phyloP scores from a whole-genome alignment of 2,888 invertebrate genomes.

The Embidobia sp. region DNA sequence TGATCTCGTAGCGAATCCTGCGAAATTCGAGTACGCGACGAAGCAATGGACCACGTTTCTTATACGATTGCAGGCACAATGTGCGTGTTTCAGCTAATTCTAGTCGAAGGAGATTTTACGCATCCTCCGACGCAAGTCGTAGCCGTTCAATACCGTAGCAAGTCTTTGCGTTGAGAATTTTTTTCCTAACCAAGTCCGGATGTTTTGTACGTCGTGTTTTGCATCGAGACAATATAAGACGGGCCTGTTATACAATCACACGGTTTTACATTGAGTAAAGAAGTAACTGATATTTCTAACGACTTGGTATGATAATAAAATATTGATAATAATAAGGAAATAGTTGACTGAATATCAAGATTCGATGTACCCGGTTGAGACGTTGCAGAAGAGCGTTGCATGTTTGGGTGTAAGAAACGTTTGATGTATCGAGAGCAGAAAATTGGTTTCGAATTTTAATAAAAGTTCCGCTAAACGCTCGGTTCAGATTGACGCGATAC shows the following conservation, averaged over 20 bases:
- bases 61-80: slow-evolving; percentile 67
- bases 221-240: slow-evolving; percentile 60
- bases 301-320: slow-evolving; percentile 49
- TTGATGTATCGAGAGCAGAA: background rate
- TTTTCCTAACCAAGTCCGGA: slow-evolving; percentile 9
- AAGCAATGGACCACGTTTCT: slow-evolving; percentile 78
- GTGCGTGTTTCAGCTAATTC: slow-evolving; percentile 30
- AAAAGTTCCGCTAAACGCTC: background rate
- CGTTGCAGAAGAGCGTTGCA: slow-evolving; percentile 16
- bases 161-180: slow-evolving; percentile 2
- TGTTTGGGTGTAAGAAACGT: slow-evolving; percentile 19
- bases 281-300: slow-evolving; percentile 35
- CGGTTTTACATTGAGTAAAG: slow-evolving; percentile 32
- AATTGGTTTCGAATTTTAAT: background rate
- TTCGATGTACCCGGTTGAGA: no score
- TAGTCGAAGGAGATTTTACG: no score
- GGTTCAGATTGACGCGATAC: background rate
- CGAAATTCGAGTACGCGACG: slow-evolving; percentile 40
- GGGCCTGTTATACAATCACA: slow-evolving; percentile 55
- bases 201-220: slow-evolving; percentile 55
- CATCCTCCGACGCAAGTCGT: no score
- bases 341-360: slow-evolving; percentile 27
- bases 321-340: slow-evolving; percentile 45
- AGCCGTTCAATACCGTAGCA: no score
- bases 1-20: slow-evolving; percentile 40